phyloP scores from a whole-genome alignment of 2,888 invertebrate genomes.

The Crematogaster levior region DNA sequence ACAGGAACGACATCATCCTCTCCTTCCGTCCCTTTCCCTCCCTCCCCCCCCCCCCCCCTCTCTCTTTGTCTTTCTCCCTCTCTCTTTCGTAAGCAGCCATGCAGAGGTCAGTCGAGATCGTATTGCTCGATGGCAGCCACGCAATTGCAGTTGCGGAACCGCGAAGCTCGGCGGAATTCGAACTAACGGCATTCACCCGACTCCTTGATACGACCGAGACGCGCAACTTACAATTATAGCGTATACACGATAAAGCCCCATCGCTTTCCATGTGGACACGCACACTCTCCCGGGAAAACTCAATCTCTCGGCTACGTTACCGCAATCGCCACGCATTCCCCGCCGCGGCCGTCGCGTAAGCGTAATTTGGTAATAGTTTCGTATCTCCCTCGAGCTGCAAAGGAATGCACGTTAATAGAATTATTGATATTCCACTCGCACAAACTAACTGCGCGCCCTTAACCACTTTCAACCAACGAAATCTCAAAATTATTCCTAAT shows the following conservation, averaged over 20 bases:
- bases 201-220: constrained; percentile 53
- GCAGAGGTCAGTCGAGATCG: constrained; percentile 53
- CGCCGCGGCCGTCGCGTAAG: constrained; percentile 20
- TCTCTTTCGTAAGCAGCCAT: background rate
- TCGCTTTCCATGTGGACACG: constrained; percentile 23
- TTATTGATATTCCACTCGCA: background rate
- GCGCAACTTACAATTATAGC: constrained; percentile 51
- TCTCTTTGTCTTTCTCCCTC: background rate
- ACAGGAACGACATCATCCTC: constrained; percentile 42
- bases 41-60: background rate
- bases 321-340: constrained; percentile 40
- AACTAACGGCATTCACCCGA: constrained; percentile 75
- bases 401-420: constrained; percentile 28
- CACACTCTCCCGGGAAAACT: constrained; percentile 32
- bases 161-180: constrained; percentile 64
- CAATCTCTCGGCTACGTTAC: constrained; percentile 38
- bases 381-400: background rate
- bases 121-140: constrained; percentile 55
- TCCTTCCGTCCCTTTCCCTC: background rate
- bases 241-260: constrained; percentile 27
- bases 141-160: constrained; percentile 67
- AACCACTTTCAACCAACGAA: background rate
- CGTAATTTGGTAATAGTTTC: constrained; percentile 43
- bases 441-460: background rate
- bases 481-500: background rate